Evolutionary conservation across 2,888 invertebrate genomes (phyloP), one percentile per base, ranked within the genome.

Genomic region (Physocephala rufipes): DNA sequence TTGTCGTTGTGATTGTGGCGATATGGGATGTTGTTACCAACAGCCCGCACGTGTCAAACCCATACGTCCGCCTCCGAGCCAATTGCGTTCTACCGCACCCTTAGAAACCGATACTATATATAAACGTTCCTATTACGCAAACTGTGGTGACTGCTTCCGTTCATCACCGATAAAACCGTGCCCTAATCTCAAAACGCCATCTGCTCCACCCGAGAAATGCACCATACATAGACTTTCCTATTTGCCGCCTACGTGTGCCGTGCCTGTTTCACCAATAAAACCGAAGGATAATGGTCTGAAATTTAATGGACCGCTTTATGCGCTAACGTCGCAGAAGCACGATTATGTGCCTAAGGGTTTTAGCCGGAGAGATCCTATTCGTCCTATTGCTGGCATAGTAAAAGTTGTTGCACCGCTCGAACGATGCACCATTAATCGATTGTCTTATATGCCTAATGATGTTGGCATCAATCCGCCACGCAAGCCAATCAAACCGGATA

Each of bases 281-380:
- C 86, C 86, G 7, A 76, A 76, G 68, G 80, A 79, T 64, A 82
- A 82, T 63, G 82, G 82, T 0, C 68, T 85, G 51, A 78, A 81
- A 15, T 85, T 84, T 43, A 79, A 79, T 68, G 89, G 90, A 0
- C 92, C 92, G 19, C 90, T 92, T 87, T 91, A 91, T 85, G 90
- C 90, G 75, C 84, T 90, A 70, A 92, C 93, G 2, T 93, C 92
- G 0, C 90, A 91, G 75, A 91, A 91, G 53, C 91, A 91, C 81
- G 92, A 93, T 86, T 93, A 87, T 79, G 90, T 91, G 55, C 89
- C 90, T 1, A 91, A 91, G 78, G 89, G 90, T 0, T 87, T 87
- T 71, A 88, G 79, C 45, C 81, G 78, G 72, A 77, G 82, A 2
- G 71, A 74, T 13, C 80, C 82, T 0, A 80, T 83, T 53, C 28